Percentiles rank a stretch among this genome's conserved stretches.
Conservation (phyloP, 2,113 vertebrate genomes). For the Strix uralensis region DNA sequence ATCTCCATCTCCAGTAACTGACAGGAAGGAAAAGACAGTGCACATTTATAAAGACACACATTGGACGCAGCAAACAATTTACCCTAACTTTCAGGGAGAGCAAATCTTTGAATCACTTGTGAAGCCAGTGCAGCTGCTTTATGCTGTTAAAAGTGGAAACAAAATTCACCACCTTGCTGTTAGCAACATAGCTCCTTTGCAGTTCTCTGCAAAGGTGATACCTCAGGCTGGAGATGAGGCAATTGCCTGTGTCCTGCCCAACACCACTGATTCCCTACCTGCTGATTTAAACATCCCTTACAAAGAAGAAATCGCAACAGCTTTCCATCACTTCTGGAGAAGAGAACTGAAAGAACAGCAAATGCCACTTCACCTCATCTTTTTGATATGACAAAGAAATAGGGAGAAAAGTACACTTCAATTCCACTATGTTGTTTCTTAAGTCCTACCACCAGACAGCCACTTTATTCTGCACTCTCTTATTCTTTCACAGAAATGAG, state of each 20-base stretch:
- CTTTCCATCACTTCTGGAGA: background rate
- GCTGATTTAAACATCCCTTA: background rate
- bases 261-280: background rate
- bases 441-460: background rate
- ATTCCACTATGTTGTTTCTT: background rate
- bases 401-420: background rate
- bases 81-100: background rate
- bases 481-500: background rate
- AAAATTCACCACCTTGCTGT: background rate
- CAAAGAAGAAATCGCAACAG: background rate
- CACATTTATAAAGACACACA: background rate
- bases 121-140: background rate
- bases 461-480: background rate
- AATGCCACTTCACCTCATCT: background rate
- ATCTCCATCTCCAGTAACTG: constrained; percentile 55
- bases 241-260: background rate
- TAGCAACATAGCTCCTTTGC: background rate
- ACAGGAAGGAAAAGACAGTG: background rate
- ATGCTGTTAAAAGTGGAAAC: background rate
- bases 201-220: background rate
- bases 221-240: background rate
- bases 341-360: background rate
- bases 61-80: background rate
- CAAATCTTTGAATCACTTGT: background rate
- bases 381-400: background rate